A percentile compares a stretch with the other conserved stretches of the same genome.
These are phyloP conservation scores for Sprattus sprattus DNA, from an alignment of 2,113 vertebrate species.

Conservation along the genomic window DNA sequence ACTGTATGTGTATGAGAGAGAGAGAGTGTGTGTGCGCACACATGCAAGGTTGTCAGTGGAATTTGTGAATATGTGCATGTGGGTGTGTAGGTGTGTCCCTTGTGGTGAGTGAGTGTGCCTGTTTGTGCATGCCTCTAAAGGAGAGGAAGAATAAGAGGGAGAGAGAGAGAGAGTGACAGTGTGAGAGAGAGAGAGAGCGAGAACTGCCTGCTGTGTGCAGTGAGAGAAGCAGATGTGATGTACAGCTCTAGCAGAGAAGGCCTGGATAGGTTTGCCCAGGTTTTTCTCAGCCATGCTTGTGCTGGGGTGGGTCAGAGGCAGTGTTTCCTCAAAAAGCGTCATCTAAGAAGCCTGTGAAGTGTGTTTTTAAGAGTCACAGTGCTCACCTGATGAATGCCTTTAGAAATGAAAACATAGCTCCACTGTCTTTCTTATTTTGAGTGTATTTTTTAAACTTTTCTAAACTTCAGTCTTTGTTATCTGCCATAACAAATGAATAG, in stretches of 20 bases:
- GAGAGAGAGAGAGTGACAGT: neutral
- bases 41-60: neutral
- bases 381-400: neutral
- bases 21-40: neutral
- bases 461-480: too few relatives aligned
- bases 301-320: neutral
- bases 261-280: neutral
- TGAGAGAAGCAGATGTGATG: slow-evolving; percentile 1
- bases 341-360: neutral
- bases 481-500: too few relatives aligned
- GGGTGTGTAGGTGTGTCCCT: neutral
- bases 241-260: neutral
- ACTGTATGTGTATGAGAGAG: slow-evolving; percentile 13
- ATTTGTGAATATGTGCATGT: neutral
- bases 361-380: neutral
- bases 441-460: too few relatives aligned
- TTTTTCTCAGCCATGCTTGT: neutral
- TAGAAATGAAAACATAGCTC: neutral
- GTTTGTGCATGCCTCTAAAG: neutral
- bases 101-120: neutral
- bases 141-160: neutral
- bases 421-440: slow-evolving; percentile 22
- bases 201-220: neutral
- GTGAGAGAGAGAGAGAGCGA: neutral
- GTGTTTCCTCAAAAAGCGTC: neutral